A percentile compares a stretch with the other conserved stretches of the same genome.
These are phyloP conservation scores for Prochilodus magdalenae DNA, from an alignment of 2,113 vertebrate species.

Conservation along the genomic window DNA sequence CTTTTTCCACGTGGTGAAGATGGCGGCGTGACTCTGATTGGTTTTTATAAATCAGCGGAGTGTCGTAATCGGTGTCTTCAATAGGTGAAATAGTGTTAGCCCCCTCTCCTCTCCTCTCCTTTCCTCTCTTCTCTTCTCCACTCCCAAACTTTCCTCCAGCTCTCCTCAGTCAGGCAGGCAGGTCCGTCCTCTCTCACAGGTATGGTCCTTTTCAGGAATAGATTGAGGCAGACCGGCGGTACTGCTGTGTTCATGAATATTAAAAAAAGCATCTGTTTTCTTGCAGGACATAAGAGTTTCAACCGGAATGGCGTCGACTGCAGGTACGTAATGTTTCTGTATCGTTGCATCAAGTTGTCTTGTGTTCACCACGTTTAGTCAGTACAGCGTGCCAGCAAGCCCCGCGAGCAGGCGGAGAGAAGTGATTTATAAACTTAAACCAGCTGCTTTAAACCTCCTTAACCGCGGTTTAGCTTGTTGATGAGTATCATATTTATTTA, in stretches of 20 bases:
- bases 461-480: no score
- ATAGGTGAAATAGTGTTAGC: not conserved
- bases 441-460: no score
- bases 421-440: no score
- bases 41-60: conserved; percentile 3
- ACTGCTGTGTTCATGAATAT: not conserved
- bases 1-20: conserved; percentile 56
- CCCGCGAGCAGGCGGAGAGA: no score
- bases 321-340: conserved; percentile 61
- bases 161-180: not conserved
- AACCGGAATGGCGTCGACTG: conserved; percentile 64
- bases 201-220: no score
- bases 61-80: conserved; percentile 57
- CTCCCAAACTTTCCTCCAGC: not conserved
- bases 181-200: not conserved
- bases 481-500: no score
- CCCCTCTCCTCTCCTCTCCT: not conserved
- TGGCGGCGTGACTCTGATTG: conserved; percentile 57
- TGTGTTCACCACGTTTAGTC: no score
- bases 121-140: no score
- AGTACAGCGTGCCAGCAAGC: no score
- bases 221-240: no score
- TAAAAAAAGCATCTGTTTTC: conserved; percentile 34
- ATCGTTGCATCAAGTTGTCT: no score
- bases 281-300: conserved; percentile 58